Evolutionary conservation across 2,797 vertebrate species (phyloP), one percentile per base, ranked within the genome.

Genomic region (Hephaestus fuliginosus): DNA sequence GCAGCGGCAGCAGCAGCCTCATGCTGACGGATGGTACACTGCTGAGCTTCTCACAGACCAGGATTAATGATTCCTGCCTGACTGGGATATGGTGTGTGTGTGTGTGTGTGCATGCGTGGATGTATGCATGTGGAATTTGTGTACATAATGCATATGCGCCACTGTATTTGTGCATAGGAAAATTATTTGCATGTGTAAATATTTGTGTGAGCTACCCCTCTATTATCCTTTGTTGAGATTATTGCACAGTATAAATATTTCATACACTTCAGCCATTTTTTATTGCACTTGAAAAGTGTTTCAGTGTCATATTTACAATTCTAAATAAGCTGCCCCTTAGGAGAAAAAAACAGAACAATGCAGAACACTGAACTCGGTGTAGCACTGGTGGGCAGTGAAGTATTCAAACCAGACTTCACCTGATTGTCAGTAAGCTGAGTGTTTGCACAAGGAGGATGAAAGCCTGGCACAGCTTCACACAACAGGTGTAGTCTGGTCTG

Each of bases 41-140:
- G 82, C 86, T 82, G 82, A 80, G 82, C 80, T 74, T 84, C 81
- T 91, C 89, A 86, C 73, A 70, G 83, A 63, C 82, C 75, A 80
- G 83, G 88, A 93, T 92, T 89, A 89, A 93, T 91, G 78, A 78
- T 82, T 87, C 74, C 76, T 81, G 82, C 70, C 72, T 83, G 66
- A 48, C 78, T 43, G 15, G 61, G 73, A 72, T 78, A 53, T 56
- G 36, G 46, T 57, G 44, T 33, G 49, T 72, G 58, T 66, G 30
- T 66, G 67, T 58, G 55, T 62, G 55, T 60, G 60, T 41, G 51
- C 33, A 5, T 49, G 63, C 66, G 5, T 33, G 36, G 18, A 46
- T 76, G 77, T 78, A 61, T 76, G 65, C 41, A 70, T 78, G 76
- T 80, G 44, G 28, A 41, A 75, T 63, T 44, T 67, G 49, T 77